These are phyloP conservation scores for Tringa solitaria DNA, from an alignment of 2,113 vertebrate species.

Conservation along the genomic window DNA sequence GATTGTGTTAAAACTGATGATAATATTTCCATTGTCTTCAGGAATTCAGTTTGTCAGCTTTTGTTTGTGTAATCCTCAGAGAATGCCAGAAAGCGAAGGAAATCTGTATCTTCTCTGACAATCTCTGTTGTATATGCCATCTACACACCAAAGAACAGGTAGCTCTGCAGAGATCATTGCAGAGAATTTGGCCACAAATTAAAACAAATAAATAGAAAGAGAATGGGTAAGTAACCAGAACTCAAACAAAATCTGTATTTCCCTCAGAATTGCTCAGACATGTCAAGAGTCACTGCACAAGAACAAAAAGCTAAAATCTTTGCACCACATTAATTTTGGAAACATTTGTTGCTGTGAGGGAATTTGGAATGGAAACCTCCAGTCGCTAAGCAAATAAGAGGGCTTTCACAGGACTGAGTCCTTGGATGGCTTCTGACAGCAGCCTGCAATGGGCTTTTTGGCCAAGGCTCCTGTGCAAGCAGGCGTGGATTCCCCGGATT, in stretches of 20 bases:
- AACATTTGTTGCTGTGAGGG: fast-evolving
- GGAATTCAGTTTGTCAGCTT: neutral
- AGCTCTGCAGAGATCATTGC: neutral
- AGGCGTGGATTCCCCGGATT: neutral
- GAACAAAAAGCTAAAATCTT: neutral
- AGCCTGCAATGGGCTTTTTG: neutral
- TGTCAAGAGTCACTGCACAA: neutral
- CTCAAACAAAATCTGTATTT: neutral
- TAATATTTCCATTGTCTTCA: neutral
- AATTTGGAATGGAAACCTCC: fast-evolving
- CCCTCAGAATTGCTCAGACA: neutral
- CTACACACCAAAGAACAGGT: neutral
- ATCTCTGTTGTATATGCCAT: neutral
- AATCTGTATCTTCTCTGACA: neutral
- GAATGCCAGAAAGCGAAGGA: neutral
- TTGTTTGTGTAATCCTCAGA: neutral
- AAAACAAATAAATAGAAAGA: neutral
- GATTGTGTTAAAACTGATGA: neutral
- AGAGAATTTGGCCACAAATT: neutral
- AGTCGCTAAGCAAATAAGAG: neutral
- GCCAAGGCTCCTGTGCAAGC: fast-evolving
- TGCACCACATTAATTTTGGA: neutral
- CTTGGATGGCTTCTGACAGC: neutral
- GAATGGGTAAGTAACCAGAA: neutral
- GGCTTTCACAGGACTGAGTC: neutral